Percentiles rank a stretch among this genome's conserved stretches.
phyloP scores from a whole-genome alignment of 2,888 invertebrate species.

The Thymelicus sylvestris region DNA sequence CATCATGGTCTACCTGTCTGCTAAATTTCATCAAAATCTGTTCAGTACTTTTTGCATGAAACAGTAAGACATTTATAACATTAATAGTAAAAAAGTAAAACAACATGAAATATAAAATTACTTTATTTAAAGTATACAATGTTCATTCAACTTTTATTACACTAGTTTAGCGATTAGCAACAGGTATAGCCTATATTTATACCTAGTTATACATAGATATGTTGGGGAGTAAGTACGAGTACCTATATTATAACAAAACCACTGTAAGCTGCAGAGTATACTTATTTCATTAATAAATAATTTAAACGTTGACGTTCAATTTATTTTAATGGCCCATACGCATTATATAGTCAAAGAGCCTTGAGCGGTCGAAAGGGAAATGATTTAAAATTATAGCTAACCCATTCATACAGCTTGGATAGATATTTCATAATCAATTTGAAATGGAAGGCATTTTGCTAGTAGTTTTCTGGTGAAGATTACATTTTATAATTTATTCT shows the following conservation, averaged over 20 bases:
- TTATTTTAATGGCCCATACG: conserved; percentile 7
- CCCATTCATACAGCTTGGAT: neutral
- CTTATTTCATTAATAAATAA: conserved; percentile 1
- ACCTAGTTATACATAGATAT: too few species aligned
- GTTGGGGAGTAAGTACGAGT: neutral
- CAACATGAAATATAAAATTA: too few species aligned
- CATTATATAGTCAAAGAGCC: conserved; percentile 1
- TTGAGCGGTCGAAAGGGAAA: conserved; percentile 4
- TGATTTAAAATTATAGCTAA: conserved; percentile 3
- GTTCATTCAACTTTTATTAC: too few species aligned
- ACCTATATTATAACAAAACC: neutral
- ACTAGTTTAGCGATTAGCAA: too few species aligned
- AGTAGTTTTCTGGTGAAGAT: neutral
- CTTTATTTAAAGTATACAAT: too few species aligned
- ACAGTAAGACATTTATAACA: too few species aligned
- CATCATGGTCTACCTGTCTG: too few species aligned
- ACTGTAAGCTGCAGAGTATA: neutral
- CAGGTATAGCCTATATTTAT: too few species aligned
- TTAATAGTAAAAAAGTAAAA: too few species aligned
- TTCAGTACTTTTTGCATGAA: too few species aligned
- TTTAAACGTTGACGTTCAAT: neutral
- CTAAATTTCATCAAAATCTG: too few species aligned
- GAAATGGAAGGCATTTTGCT: neutral
- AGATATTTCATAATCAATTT: neutral
- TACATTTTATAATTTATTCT: too few species aligned